Percentiles rank a stretch among this genome's conserved stretches.
Evolutionary conservation across 1,140 invertebrate genomes (phyloP).

Genomic region (Atta colombica): DNA sequence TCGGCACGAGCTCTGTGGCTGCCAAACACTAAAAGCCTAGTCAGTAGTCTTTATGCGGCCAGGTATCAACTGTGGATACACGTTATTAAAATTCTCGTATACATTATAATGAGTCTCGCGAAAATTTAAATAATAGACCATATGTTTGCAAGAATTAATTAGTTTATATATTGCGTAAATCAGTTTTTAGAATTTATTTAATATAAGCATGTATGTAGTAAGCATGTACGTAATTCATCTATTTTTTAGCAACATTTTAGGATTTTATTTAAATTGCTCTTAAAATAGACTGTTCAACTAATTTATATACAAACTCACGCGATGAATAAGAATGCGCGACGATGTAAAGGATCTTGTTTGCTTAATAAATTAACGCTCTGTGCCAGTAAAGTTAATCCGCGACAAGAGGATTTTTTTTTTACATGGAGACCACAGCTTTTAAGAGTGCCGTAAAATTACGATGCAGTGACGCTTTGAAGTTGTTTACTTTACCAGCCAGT

Average conservation of each 20-base stretch:
- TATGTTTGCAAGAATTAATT: neutral
- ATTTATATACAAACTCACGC: neutral
- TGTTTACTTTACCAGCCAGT: conserved; percentile 36
- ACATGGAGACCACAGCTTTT: conserved; percentile 22
- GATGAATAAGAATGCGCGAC: conserved; percentile 11
- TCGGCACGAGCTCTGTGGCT: conserved; percentile 63
- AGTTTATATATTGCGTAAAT: neutral
- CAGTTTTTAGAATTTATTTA: neutral
- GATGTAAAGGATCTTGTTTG: conserved; percentile 19
- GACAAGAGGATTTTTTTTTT: conserved; percentile 29
- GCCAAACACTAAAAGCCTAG: conserved; percentile 59
- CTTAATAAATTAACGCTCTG: conserved; percentile 19
- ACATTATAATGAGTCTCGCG: neutral
- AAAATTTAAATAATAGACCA: neutral
- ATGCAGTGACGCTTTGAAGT: conserved; percentile 37
- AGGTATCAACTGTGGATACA: conserved; percentile 54
- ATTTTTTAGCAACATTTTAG: neutral
- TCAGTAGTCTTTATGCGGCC: conserved; percentile 53
- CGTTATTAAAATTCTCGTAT: conserved; percentile 5
- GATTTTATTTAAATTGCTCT: conserved; percentile 6
- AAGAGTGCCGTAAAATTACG: conserved; percentile 53
- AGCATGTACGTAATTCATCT: neutral
- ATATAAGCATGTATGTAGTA: neutral
- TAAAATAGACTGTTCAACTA: neutral
- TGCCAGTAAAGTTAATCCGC: conserved; percentile 35